Conservation (phyloP, 2,888 invertebrate genomes). For the Brachypterus glaber region DNA sequence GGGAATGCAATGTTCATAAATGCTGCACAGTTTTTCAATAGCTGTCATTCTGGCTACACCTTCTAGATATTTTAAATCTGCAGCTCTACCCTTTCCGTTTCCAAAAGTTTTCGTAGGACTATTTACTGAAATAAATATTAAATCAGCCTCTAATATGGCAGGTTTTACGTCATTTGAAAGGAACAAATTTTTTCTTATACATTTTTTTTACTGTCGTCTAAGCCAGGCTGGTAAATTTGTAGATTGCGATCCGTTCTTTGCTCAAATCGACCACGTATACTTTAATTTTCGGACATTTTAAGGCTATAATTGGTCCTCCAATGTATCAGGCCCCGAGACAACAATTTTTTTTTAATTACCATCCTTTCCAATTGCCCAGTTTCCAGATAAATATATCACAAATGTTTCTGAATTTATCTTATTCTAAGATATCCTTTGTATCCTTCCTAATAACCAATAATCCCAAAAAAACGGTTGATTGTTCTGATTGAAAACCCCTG, state of each 20-base stretch:
- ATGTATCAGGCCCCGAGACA: conserved; percentile 99
- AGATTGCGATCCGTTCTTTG: conserved; percentile 81
- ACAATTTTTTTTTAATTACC: conserved; percentile 84
- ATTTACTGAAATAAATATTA: conserved; percentile 98
- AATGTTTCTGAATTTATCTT: too few relatives aligned
- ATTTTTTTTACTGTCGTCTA: conserved; percentile 81
- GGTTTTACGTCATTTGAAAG: conserved; percentile 87
- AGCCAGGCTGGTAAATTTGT: conserved; percentile 84
- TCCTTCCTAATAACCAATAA: too few relatives aligned
- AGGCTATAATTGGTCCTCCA: conserved; percentile 96
- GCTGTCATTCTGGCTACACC: too few relatives aligned
- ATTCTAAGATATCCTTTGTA: too few relatives aligned
- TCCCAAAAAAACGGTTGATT: too few relatives aligned
- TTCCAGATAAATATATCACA: too few relatives aligned
- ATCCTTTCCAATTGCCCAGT: conserved; percentile 44
- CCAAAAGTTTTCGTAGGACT: conserved; percentile 98
- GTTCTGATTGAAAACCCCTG: too few relatives aligned
- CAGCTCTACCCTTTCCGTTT: conserved; percentile 90
- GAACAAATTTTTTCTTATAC: conserved; percentile 84
- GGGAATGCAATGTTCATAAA: too few relatives aligned
- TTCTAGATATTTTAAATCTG: too few relatives aligned
- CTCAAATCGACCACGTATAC: conserved; percentile 97
- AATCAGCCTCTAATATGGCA: conserved; percentile 84
- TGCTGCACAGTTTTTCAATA: too few relatives aligned
- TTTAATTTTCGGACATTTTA: conserved; percentile 88